A percentile compares a stretch with the other conserved stretches of the same genome.
phyloP scores from a whole-genome alignment of 2,113 vertebrate species.

The Myiopsitta monachus region DNA sequence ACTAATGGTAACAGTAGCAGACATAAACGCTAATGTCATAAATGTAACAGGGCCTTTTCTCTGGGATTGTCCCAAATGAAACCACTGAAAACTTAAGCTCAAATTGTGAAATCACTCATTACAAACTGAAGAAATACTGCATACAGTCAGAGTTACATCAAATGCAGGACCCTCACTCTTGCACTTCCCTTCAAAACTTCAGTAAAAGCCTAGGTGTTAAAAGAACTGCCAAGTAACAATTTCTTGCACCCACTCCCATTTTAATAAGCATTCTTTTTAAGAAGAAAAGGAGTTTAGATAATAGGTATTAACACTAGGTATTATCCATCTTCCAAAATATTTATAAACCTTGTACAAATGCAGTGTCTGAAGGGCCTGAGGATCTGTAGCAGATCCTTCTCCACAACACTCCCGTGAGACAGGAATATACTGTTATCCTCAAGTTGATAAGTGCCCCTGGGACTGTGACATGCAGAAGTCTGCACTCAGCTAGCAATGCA shows the following conservation, averaged over 20 bases:
- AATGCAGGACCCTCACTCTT: background rate
- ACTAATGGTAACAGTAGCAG: background rate
- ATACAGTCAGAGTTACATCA: background rate
- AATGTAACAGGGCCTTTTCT: background rate
- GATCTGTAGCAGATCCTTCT: background rate
- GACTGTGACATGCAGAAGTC: background rate
- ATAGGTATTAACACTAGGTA: background rate
- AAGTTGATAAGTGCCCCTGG: constrained; percentile 26
- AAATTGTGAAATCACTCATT: background rate
- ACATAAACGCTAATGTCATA: background rate
- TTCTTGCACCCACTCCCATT: background rate
- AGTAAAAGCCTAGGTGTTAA: background rate
- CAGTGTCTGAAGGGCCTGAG: background rate
- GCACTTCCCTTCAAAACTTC: background rate
- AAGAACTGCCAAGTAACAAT: background rate
- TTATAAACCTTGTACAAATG: background rate
- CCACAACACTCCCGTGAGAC: background rate
- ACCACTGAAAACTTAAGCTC: background rate
- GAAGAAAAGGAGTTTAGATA: background rate
- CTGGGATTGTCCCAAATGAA: background rate
- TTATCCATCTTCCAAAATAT: background rate
- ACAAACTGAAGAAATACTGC: background rate
- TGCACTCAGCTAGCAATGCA: constrained; percentile 8
- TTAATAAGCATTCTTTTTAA: background rate
- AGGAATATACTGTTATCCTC: background rate